Base-by-base conservation (phyloP, 2,888 invertebrate species). In the Seira musarum region DNA sequence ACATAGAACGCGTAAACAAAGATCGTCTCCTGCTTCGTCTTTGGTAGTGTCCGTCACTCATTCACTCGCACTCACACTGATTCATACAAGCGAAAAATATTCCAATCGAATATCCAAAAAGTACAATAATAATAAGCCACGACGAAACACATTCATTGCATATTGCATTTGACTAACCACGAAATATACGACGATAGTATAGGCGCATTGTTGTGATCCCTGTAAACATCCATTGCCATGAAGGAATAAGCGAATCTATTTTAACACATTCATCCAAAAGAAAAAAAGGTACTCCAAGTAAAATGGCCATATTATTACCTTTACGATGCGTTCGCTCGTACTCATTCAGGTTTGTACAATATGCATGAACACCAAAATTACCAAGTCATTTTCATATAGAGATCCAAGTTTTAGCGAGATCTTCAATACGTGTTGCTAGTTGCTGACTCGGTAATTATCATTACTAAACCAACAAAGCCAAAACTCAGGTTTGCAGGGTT, bases 61-160 rank as follows among this genome's bases (percentile, higher is more conserved):
- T 80, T 80, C 80, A 80, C 80, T 80, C 79, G 66, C 76, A 80
- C 80, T 19, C 80, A 80, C 80, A 74, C 80, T 74, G 80, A 74
- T 61, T 53, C 53, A 40, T 53, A 53, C 53, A 30, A 30, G 6
- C 6, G 13, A 53, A 53, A 53, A 53, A 8, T 8, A 8, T 53
- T 53, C 53, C 53, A 53, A 53, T 53, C 53, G 53, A 53, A 53
- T 17, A 53, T 53, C 53, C 53, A 53, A 53, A 53, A 30, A 53
- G 53, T 17, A 13, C 53, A 53, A 40, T 13, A n/a, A n/a, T n/a
- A n/a, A n/a, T 53, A 53, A 53, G n/a, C 17, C 17, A 53, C 53
- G 13, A 3, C n/a, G 6, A 40, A 8, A 53, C 53, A 53, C 53
- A 53, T n/a, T 53, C 53, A 53, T 13, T 53, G 13, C 6, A 3